Evolutionary conservation across 2,888 invertebrate genomes (phyloP), one percentile per base, ranked within the genome.

Genomic region (Pollenia amentaria): DNA sequence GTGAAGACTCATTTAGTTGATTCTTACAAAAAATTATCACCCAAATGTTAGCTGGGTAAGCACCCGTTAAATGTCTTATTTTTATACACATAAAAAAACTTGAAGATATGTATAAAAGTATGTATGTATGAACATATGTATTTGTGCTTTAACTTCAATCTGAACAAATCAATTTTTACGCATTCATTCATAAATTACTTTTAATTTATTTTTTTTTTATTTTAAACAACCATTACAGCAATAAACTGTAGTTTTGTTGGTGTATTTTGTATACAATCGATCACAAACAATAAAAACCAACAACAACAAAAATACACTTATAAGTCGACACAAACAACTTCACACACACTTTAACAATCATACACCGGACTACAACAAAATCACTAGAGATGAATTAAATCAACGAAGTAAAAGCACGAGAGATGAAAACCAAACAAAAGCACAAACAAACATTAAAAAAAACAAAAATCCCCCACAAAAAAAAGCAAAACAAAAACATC

Each of bases 181-280:
- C 81, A 81, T 81, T 73, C 81, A 81, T 81, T 81, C 81, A 81
- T 81, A 81, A 81, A 81, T 81, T 67, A 73, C 38, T n/a, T 81
- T 73, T 4, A 7, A 14, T 21, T 6, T 9, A 42, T 53, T 53
- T 64, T 51, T 51, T 62, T 2, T 55, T 14, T 53, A 0, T 1
- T 65, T 48, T 29, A n/a, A 38, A 60, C 48, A 60, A 29, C 60
- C 46, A 73, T 29, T 42, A 42, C 55, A 16, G 21, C 11, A 16
- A 64, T 9, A 16, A 40, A 40, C 29, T 40, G 40, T 40, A 57
- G 21, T 55, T 55, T 70, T 73, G 21, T 55, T 38, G 21, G 12
- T 48, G 18, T 48, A 1, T 46, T 73, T 55, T 65, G 29, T 67
- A 29, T 40, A 67, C 29, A 46, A 67, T 77, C 51, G 53, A 44